Percentiles rank a stretch among this genome's conserved stretches.
Evolutionary conservation across 1,140 invertebrate genomes (phyloP).

Genomic region (Euwallacea similis): DNA sequence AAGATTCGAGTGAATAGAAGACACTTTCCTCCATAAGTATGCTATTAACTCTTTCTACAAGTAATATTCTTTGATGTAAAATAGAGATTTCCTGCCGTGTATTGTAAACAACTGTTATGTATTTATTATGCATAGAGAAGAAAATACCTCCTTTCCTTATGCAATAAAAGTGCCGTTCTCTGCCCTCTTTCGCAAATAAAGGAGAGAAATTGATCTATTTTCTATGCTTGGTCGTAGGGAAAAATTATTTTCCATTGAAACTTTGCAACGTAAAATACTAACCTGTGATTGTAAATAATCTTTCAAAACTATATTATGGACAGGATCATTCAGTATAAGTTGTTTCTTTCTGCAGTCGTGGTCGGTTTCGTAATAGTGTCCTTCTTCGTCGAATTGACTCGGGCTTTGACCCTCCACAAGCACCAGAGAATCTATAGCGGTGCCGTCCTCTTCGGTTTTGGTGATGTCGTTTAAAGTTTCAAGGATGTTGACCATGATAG

Average conservation of each 20-base stretch:
- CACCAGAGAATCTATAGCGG: slow-evolving; percentile 55
- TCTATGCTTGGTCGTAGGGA: slow-evolving; percentile 8
- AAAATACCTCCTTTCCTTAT: too few species aligned
- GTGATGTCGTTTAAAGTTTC: slow-evolving; percentile 87
- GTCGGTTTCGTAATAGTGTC: slow-evolving; percentile 58
- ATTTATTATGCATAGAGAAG: too few species aligned
- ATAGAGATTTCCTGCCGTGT: neutral
- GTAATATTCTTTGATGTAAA: neutral
- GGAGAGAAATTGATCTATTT: neutral
- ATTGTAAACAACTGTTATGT: too few species aligned
- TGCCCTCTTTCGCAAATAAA: neutral
- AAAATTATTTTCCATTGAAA: slow-evolving; percentile 6
- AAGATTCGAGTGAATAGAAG: slow-evolving; percentile 11
- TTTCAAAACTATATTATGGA: slow-evolving; percentile 69
- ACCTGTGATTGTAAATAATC: slow-evolving; percentile 70
- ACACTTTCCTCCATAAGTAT: neutral
- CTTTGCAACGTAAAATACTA: slow-evolving; percentile 38
- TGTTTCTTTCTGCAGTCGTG: slow-evolving; percentile 62
- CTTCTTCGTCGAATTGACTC: slow-evolving; percentile 53
- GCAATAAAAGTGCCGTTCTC: too few species aligned
- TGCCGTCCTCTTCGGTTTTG: slow-evolving; percentile 68
- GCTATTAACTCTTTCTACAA: neutral
- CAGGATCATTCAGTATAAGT: slow-evolving; percentile 67
- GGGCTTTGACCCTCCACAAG: slow-evolving; percentile 54
- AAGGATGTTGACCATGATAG: slow-evolving; percentile 75